Evolutionary conservation across 2,797 vertebrate genomes (phyloP).

Genomic region (Fistularia commersonii): DNA sequence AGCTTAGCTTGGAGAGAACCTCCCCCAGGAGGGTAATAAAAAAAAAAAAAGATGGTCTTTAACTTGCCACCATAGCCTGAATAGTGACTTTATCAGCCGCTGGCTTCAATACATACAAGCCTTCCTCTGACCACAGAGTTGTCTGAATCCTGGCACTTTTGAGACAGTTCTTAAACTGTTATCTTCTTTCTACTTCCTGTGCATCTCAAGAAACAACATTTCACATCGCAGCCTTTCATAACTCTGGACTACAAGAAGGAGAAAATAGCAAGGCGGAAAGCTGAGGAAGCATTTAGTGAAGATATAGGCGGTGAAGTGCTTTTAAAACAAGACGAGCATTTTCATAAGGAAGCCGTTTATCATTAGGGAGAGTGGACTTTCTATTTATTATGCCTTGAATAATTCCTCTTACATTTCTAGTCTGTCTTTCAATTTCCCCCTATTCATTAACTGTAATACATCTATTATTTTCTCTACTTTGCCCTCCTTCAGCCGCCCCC

Average conservation of each 20-base stretch:
- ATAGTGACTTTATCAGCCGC: neutral
- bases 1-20: no score
- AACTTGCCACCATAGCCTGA: neutral
- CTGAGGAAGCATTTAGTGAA: conserved; percentile 5
- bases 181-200: neutral
- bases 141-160: neutral
- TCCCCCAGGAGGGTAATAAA: conserved; percentile 33
- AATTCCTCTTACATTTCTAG: conserved; percentile 25
- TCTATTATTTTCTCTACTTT: conserved; percentile 33
- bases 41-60: conserved; percentile 9
- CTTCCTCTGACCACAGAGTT: neutral
- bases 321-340: conserved; percentile 24
- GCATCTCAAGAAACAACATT: conserved; percentile 40
- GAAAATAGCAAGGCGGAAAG: conserved; percentile 17
- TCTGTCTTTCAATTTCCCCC: conserved; percentile 36
- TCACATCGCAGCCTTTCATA: conserved; percentile 18
- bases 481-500: conserved; percentile 27
- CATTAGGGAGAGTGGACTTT: conserved; percentile 39
- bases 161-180: neutral
- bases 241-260: conserved; percentile 17
- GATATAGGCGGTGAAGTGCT: conserved; percentile 2
- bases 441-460: conserved; percentile 48
- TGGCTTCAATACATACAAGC: neutral
- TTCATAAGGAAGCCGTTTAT: conserved; percentile 14
- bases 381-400: conserved; percentile 34